Evolutionary conservation across 2,888 invertebrate genomes (phyloP).

Genomic region (Melinaea menophilus): DNA sequence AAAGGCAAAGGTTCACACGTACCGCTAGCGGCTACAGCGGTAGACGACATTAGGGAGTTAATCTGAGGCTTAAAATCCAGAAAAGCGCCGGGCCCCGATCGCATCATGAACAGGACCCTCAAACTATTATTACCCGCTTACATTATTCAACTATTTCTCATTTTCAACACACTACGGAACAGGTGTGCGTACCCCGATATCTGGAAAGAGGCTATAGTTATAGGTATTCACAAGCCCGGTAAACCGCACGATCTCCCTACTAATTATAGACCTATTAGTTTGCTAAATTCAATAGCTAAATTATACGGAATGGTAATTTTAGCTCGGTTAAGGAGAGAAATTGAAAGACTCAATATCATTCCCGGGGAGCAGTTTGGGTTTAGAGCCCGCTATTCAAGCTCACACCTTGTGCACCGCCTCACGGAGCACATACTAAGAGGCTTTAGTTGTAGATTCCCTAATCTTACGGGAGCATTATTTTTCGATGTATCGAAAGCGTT

Average conservation of each 20-base stretch:
- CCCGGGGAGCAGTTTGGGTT: constrained; percentile 28
- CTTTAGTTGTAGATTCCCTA: not conserved
- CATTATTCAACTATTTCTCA: constrained; percentile 2
- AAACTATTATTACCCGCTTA: constrained; percentile 12
- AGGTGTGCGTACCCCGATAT: constrained; percentile 12
- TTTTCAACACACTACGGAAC: constrained; percentile 17
- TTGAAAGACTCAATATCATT: constrained; percentile 10
- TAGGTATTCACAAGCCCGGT: constrained; percentile 19
- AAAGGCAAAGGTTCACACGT: no score
- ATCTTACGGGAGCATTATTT: constrained; percentile 15
- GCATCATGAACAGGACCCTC: constrained; percentile 14
- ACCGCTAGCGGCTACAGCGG: not conserved
- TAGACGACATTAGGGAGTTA: not conserved
- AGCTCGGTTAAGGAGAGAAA: not conserved
- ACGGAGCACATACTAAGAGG: constrained; percentile 24
- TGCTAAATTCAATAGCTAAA: constrained; percentile 7
- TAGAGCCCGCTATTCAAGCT: constrained; percentile 15
- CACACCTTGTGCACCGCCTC: constrained; percentile 26
- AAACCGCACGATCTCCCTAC: constrained; percentile 8
- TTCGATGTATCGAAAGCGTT: constrained; percentile 23
- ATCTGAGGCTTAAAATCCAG: constrained; percentile 11
- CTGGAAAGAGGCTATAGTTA: constrained; percentile 28
- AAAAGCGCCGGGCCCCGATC: constrained; percentile 22
- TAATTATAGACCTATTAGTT: constrained; percentile 18
- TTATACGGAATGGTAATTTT: constrained; percentile 9